Evolutionary conservation across 2,113 vertebrate species (phyloP).

Genomic region (Ovibos moschatus): DNA sequence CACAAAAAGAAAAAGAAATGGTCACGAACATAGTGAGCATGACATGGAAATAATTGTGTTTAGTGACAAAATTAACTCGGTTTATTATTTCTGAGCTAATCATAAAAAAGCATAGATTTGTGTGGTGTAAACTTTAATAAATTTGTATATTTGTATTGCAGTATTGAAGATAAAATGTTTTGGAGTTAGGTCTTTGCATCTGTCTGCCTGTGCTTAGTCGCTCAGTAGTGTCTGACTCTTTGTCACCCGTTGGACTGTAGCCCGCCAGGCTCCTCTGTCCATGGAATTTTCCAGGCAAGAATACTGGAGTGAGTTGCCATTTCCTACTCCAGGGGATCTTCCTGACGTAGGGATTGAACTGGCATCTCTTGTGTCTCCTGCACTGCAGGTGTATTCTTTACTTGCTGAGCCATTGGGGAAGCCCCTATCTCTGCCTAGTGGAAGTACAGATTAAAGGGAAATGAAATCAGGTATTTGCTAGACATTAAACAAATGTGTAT

Average conservation of each 20-base stretch:
- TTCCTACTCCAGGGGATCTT: neutral
- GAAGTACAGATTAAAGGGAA: neutral
- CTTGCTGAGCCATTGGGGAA: neutral
- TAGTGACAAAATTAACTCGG: neutral
- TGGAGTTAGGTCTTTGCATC: neutral
- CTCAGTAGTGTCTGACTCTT: neutral
- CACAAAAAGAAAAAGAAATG: neutral
- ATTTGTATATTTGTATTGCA: neutral
- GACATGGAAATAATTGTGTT: neutral
- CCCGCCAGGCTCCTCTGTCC: neutral
- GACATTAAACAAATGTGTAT: neutral
- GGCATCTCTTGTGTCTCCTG: neutral
- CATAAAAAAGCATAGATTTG: neutral
- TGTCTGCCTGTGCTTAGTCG: neutral
- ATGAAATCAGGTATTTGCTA: neutral
- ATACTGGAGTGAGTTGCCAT: neutral
- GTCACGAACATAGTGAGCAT: neutral
- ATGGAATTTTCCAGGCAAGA: neutral
- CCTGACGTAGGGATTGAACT: neutral
- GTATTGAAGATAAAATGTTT: neutral
- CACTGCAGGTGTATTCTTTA: neutral
- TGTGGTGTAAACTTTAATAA: neutral
- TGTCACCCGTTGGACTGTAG: neutral
- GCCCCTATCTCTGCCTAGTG: neutral
- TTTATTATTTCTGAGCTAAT: constrained; percentile 21